Evolutionary conservation across 30 jellyfish, hydroid and myxozoan species (phyloP).

Genomic region (Pelagia noctiluca): DNA sequence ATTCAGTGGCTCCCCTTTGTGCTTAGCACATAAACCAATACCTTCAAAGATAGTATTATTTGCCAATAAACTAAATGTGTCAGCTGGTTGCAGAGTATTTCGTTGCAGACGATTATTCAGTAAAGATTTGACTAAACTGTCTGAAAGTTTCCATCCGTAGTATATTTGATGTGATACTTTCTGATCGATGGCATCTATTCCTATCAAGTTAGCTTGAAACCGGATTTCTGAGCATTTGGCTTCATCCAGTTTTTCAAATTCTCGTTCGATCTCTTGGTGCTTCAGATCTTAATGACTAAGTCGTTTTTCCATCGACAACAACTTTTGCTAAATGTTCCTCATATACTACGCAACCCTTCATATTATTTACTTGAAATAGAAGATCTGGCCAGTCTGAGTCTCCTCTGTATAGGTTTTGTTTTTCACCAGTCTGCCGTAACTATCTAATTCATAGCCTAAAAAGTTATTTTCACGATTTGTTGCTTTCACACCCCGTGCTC

Average conservation of each 20-base stretch:
- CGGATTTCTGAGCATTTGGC: no score
- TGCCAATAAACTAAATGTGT: no score
- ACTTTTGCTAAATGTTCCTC: not conserved
- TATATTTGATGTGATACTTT: not conserved
- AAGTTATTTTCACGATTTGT: constrained; percentile 24
- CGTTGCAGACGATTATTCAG: not conserved
- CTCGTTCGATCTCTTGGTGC: no score
- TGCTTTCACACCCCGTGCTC: constrained; percentile 29
- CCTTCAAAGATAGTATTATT: no score
- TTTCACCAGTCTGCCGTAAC: constrained; percentile 14
- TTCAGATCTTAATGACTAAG: not conserved
- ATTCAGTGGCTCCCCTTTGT: no score
- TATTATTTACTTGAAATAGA: not conserved
- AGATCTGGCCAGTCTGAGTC: constrained; percentile 3
- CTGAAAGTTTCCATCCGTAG: not conserved
- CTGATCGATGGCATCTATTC: not conserved
- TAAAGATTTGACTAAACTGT: not conserved
- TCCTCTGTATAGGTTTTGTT: not conserved
- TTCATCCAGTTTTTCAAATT: no score
- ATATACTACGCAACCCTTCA: not conserved
- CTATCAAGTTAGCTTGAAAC: not conserved
- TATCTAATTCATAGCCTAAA: constrained; percentile 34
- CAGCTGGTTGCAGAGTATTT: not conserved
- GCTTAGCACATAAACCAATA: no score
- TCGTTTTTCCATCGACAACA: not conserved